Evolutionary conservation across 2,888 invertebrate species (phyloP), one percentile per base, ranked within the genome.

Genomic region (Sarcophaga caerulescens): DNA sequence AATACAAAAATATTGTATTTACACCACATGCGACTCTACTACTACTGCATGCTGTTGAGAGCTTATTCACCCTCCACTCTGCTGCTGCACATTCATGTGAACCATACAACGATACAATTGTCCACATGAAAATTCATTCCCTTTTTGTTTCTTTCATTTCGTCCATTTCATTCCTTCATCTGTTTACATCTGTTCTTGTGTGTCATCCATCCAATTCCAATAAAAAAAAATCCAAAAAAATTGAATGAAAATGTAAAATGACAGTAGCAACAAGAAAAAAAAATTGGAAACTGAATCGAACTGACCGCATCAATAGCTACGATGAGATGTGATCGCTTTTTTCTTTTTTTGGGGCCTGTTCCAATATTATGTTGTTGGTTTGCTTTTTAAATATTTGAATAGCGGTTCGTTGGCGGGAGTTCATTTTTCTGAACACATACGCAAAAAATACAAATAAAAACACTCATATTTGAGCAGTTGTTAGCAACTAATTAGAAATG

Each of bases 101-200:
- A 79, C 74, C 79, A 79, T 79, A 60, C 47, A 59, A 52, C 1
- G 4, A 17, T 52, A 52, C 52, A 35, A 35, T 52, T 4, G 52
- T 52, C 12, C 52, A 52, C 8, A 12, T 14, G 52, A 52, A 59
- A 65, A 76, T 69, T 69, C n/a, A 59, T 63, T 66, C 63, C 35
- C 21, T 59, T 52, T 52, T 59, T 63, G 19, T 69, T 21, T 44
- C 14, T 14, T 70, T 70, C 62, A 71, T 57, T 25, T 80, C 52
- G 47, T 14, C 14, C 14, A 47, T 47, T 47, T 52, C 17, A 1
- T 65, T 84, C n/a, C 69, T 74, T 78, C 65, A 69, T 70, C 78
- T 82, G 76, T 80, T 83, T 80, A 77, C 85, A 82, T 76, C 45
- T 74, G 84, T 70, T 81, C 80, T 78, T 82, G 60, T 86, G 74